A percentile compares a stretch with the other conserved stretches of the same genome.
Conservation (phyloP, 2,797 vertebrate species). For the Hoplostethus mediterraneus region DNA sequence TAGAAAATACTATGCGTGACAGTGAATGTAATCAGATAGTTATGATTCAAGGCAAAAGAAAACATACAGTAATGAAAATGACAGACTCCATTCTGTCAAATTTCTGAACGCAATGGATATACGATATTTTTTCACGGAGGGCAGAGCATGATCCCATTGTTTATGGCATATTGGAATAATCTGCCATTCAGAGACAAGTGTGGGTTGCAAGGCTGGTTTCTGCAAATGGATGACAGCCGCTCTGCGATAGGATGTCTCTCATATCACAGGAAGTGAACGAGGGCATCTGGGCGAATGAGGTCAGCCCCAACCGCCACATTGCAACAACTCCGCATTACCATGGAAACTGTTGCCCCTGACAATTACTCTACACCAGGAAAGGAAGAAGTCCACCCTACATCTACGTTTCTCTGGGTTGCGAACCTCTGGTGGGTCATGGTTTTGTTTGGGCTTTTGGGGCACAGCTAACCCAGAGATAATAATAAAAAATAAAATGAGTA, state of each 20-base stretch:
- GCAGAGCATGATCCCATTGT: slow-evolving; percentile 54
- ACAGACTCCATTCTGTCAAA: slow-evolving; percentile 43
- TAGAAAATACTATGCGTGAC: slow-evolving; percentile 28
- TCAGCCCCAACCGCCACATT: slow-evolving; percentile 33
- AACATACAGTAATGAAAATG: slow-evolving; percentile 48
- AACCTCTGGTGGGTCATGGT: too few relatives aligned
- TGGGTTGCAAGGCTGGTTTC: slow-evolving; percentile 44
- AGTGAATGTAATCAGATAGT: slow-evolving; percentile 49
- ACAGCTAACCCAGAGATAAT: background rate
- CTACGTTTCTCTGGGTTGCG: too few relatives aligned
- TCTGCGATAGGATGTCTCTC: slow-evolving; percentile 47
- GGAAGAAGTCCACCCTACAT: too few relatives aligned
- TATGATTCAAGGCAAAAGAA: slow-evolving; percentile 35
- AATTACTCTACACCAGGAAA: background rate
- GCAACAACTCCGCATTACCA: slow-evolving; percentile 4
- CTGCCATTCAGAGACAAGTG: slow-evolving; percentile 41
- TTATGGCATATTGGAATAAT: slow-evolving; percentile 67
- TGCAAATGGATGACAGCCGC: slow-evolving; percentile 59
- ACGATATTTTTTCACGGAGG: slow-evolving; percentile 6
- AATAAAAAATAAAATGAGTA: background rate
- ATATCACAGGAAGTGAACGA: slow-evolving; percentile 44
- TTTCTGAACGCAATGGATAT: slow-evolving; percentile 22
- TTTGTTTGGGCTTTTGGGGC: background rate
- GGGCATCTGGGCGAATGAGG: slow-evolving; percentile 36
- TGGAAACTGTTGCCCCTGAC: slow-evolving; percentile 1